Conservation (phyloP, 64 coral and sea anemone genomes). For the Montipora cactus region DNA sequence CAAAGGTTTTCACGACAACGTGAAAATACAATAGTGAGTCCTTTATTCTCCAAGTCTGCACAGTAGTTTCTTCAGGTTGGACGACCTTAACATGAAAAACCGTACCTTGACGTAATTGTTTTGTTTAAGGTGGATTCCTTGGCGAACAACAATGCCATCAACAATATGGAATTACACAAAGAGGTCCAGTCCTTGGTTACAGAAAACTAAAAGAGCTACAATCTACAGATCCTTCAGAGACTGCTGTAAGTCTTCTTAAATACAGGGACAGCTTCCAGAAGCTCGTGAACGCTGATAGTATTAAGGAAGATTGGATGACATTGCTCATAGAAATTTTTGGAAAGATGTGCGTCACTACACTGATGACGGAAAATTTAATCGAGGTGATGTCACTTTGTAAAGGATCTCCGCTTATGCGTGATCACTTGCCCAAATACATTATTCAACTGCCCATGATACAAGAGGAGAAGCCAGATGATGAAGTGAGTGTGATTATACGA, state of each 20-base stretch:
- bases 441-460: conserved; percentile 69
- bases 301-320: conserved; percentile 79
- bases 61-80: no score
- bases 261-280: conserved; percentile 68
- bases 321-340: conserved; percentile 51
- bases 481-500: conserved; percentile 36
- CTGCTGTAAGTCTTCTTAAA: conserved; percentile 51
- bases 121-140: not conserved
- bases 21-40: no score
- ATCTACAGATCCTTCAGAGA: conserved; percentile 43
- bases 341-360: conserved; percentile 64
- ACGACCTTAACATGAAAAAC: not conserved
- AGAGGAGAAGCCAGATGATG: conserved; percentile 47
- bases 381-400: conserved; percentile 72
- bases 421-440: conserved; percentile 75
- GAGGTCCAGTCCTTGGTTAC: conserved; percentile 75
- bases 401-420: conserved; percentile 46
- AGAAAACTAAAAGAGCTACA: conserved; percentile 41
- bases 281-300: conserved; percentile 64
- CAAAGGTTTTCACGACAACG: no score
- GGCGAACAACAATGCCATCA: not conserved
- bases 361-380: conserved; percentile 81
- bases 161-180: not conserved
- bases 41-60: no score
- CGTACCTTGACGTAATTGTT: not conserved